Percentiles rank a stretch among this genome's conserved stretches.
phyloP scores from a whole-genome alignment of 2,113 vertebrate species.

The Psammodynastes pulverulentus region DNA sequence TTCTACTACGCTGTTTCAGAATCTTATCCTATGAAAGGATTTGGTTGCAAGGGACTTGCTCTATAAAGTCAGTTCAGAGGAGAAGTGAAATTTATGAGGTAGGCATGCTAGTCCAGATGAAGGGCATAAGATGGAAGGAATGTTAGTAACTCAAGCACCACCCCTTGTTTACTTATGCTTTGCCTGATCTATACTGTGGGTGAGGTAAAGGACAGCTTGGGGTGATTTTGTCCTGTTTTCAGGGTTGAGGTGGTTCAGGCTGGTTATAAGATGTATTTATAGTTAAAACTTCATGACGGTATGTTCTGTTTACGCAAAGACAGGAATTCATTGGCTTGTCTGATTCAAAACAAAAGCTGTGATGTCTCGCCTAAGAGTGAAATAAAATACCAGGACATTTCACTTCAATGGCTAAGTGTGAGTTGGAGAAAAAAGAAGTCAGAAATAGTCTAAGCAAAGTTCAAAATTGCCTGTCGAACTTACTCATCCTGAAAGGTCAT shows the following conservation, averaged over 20 bases:
- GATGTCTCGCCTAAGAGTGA: rapidly evolving
- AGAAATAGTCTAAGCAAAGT: not conserved
- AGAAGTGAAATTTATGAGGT: not conserved
- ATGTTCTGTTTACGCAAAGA: rapidly evolving
- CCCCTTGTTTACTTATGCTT: constrained; percentile 3
- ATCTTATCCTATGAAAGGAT: not conserved
- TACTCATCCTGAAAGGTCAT: not conserved
- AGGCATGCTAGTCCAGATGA: not conserved
- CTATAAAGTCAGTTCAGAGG: not conserved
- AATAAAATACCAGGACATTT: not conserved
- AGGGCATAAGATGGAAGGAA: not conserved
- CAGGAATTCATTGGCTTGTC: not conserved
- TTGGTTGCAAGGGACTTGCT: not conserved
- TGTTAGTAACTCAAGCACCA: not conserved
- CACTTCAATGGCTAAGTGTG: not conserved
- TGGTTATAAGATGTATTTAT: not conserved
- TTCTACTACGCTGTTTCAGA: not conserved
- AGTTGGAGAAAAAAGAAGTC: not conserved
- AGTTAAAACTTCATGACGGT: not conserved
- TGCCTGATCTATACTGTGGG: not conserved
- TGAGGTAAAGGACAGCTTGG: not conserved
- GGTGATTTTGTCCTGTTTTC: not conserved
- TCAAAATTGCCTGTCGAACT: not conserved
- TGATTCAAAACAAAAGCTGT: not conserved
- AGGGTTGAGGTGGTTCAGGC: constrained; percentile 10